Conservation (phyloP, 1,140 invertebrate genomes). For the Lordiphosa stackelbergi region DNA sequence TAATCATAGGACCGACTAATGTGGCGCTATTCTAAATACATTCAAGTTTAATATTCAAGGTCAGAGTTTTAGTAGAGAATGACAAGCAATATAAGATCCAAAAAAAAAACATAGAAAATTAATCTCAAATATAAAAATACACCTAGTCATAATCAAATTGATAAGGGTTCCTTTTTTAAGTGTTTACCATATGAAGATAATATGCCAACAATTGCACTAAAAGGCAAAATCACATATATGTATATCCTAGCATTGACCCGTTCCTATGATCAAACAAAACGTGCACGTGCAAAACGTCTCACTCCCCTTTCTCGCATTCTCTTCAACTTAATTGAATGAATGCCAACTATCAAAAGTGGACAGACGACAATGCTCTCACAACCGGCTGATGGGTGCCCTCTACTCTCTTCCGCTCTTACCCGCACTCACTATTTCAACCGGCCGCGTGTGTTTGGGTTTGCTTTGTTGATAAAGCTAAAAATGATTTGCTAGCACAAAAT, state of each 20-base stretch:
- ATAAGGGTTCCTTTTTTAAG: conserved; percentile 19
- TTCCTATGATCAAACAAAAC: conserved; percentile 12
- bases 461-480: conserved; percentile 45
- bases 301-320: not conserved
- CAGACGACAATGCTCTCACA: conserved; percentile 5
- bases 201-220: not conserved
- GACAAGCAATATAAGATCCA: conserved; percentile 40
- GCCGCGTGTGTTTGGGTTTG: conserved; percentile 55
- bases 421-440: conserved; percentile 26
- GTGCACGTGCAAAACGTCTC: too few relatives aligned
- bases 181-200: conserved; percentile 14
- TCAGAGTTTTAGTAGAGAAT: conserved; percentile 33
- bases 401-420: conserved; percentile 4
- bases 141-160: conserved; percentile 26
- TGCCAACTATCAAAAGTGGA: conserved; percentile 11
- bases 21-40: conserved; percentile 1
- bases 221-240: not conserved
- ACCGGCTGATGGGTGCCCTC: not conserved
- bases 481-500: conserved; percentile 29
- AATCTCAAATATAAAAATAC: conserved; percentile 19
- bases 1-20: conserved; percentile 10
- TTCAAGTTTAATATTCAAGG: conserved; percentile 23
- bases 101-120: conserved; percentile 16
- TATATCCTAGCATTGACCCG: not conserved
- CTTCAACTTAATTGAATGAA: conserved; percentile 7